Evolutionary conservation across 2,888 invertebrate genomes (phyloP).

Genomic region (Taenaris catops): DNA sequence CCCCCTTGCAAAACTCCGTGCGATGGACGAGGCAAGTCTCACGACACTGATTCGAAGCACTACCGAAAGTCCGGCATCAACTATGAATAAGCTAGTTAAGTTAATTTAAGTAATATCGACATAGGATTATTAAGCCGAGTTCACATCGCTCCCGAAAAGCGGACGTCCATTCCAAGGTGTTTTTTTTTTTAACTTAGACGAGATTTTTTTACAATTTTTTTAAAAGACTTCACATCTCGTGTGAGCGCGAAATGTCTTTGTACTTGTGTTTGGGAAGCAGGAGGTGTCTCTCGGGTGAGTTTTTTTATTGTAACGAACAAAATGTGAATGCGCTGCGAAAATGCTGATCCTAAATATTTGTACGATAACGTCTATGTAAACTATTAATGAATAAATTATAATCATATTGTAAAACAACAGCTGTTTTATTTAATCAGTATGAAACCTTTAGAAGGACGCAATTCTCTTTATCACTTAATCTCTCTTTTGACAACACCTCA

Average conservation of each 20-base stretch:
- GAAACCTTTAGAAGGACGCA: no score
- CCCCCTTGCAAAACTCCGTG: constrained; percentile 4
- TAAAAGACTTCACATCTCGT: constrained; percentile 31
- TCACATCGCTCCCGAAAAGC: constrained; percentile 36
- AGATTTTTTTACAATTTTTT: constrained; percentile 28
- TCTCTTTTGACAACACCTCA: no score
- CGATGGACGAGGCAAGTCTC: constrained; percentile 26
- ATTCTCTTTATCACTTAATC: no score
- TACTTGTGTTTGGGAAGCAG: constrained; percentile 37
- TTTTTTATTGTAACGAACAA: constrained; percentile 34
- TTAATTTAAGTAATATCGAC: constrained; percentile 53
- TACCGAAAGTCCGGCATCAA: constrained; percentile 56
- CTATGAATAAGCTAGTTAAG: constrained; percentile 53
- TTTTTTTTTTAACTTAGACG: constrained; percentile 40
- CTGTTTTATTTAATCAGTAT: constrained; percentile 58
- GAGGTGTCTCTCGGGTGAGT: constrained; percentile 16
- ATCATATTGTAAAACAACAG: constrained; percentile 60
- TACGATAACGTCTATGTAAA: constrained; percentile 77
- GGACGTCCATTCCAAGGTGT: constrained; percentile 54
- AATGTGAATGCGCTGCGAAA: constrained; percentile 37
- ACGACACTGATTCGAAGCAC: no score
- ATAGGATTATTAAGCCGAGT: constrained; percentile 30
- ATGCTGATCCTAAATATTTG: constrained; percentile 61
- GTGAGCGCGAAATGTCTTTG: constrained; percentile 40
- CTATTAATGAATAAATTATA: constrained; percentile 79